Base-by-base conservation (phyloP, 2,888 invertebrate species). In the Volucella inflata region DNA sequence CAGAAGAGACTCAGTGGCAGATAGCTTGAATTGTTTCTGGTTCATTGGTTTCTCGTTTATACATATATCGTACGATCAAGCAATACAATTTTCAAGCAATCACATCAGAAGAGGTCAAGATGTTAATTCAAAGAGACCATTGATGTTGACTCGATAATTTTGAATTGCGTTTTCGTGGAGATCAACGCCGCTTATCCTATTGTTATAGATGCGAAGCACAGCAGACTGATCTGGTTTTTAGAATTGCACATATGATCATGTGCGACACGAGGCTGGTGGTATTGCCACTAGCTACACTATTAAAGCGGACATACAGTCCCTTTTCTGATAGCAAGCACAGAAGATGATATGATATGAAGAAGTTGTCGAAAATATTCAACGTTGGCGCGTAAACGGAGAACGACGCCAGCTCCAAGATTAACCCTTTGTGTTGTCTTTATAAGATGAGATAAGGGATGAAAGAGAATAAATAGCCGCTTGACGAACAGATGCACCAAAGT, bases 371-470 rank as follows among this genome's bases (percentile, higher is more conserved):
- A 42, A 42, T 44, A 11, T 44, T 21, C 50, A n/a, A 65, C 30
- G 48, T 65, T 65, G 8, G 50, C 36, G 11, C 48, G 46, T 65
- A 50, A 65, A 21, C 36, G 65, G 36, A 50, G 65, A 44, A 65
- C 78, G 21, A 17, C 62, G 36, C 12, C 65, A 50, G 17, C 50
- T 50, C 50, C 50, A 50, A 50, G 50, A 50, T 21, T 21, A 50
- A 50, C 50, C 50, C 21, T 50, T 50, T 50, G 8, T 50, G 21
- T 50, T 50, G 17, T 17, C 21, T 10, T 16, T 16, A 50, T 50
- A 17, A 21, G 16, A 16, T 2, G 21, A 16, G 21, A 11, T 50
- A 8, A 50, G 50, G 50, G 16, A 50, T 50, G 11, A 21, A 50
- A 17, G 50, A 50, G 17, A 50, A 50, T 50, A 50, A 17, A 21